phyloP scores from a whole-genome alignment of 2,113 vertebrate genomes.

The Sprattus sprattus region DNA sequence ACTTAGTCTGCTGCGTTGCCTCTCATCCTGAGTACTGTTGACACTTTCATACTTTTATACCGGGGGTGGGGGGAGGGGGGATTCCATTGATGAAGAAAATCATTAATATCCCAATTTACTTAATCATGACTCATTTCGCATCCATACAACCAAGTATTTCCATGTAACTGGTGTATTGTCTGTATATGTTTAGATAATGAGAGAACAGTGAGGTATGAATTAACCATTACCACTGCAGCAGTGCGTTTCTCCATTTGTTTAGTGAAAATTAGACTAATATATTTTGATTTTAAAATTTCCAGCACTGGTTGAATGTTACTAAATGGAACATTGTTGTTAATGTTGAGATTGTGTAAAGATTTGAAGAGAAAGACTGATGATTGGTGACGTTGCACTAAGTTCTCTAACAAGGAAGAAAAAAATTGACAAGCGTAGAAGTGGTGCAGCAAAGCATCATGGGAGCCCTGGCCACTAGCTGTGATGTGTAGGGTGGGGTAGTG shows the following conservation, averaged over 20 bases:
- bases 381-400: not conserved
- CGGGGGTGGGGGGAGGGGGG: not conserved
- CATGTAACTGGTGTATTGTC: not conserved
- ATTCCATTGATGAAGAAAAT: not conserved
- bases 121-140: not conserved
- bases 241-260: not conserved
- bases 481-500: not conserved
- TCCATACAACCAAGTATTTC: not conserved
- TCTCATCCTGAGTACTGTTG: not conserved
- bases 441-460: not conserved
- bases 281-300: constrained; percentile 34
- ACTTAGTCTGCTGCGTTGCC: not conserved
- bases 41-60: not conserved
- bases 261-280: constrained; percentile 24
- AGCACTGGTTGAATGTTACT: constrained; percentile 18
- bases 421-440: not conserved
- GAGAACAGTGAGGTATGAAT: not conserved
- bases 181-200: not conserved
- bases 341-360: constrained; percentile 12
- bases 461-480: not conserved
- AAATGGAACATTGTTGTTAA: not conserved
- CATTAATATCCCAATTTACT: not conserved
- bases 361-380: not conserved
- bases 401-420: not conserved
- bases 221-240: not conserved